Percentiles rank a stretch among this genome's conserved stretches.
These are phyloP conservation scores for Platycercus adscitus DNA, from an alignment of 2,113 vertebrate genomes.

Conservation along the genomic window DNA sequence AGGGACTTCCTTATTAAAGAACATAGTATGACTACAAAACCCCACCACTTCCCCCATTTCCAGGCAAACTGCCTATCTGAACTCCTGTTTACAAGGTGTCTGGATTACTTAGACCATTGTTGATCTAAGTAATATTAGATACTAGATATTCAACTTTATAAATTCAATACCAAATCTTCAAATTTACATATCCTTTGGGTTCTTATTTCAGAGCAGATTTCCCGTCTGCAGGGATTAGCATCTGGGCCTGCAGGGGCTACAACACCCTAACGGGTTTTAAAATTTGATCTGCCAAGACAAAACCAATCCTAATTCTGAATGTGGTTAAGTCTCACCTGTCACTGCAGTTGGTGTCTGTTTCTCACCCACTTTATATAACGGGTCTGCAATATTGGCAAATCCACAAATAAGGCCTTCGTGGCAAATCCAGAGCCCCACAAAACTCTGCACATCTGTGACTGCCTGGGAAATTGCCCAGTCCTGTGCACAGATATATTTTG, in stretches of 20 bases:
- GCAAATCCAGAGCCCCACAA: constrained; percentile 8
- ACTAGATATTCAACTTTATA: background rate
- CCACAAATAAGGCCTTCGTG: background rate
- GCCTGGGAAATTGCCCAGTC: constrained; percentile 12
- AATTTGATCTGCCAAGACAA: background rate
- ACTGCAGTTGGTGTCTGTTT: background rate
- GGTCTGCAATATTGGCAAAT: background rate
- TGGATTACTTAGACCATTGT: background rate
- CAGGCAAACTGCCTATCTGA: background rate
- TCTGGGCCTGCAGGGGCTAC: background rate
- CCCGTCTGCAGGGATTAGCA: background rate
- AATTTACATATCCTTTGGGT: background rate
- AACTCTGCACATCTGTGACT: constrained; percentile 26
- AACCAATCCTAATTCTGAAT: background rate
- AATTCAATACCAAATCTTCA: background rate
- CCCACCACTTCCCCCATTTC: background rate
- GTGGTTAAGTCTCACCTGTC: background rate
- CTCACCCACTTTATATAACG: background rate
- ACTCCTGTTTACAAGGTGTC: background rate
- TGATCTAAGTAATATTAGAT: background rate
- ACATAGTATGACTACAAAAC: background rate
- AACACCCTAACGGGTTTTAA: background rate
- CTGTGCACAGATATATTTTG: background rate
- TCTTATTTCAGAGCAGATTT: background rate
- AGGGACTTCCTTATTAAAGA: background rate